A percentile compares a stretch with the other conserved stretches of the same genome.
phyloP scores from a whole-genome alignment of 2,797 vertebrate species.

The Hirundo rustica region DNA sequence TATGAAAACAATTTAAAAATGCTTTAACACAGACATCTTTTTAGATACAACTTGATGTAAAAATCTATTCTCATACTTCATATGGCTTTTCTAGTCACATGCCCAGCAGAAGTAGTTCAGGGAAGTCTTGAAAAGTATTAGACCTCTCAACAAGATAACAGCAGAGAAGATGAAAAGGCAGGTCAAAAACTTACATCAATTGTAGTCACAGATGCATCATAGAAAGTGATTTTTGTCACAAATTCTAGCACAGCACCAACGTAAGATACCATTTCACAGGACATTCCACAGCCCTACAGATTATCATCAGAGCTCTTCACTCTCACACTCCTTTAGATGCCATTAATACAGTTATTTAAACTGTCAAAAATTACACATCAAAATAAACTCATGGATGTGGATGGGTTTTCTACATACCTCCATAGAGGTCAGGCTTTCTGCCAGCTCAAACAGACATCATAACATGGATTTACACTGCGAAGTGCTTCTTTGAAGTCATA shows the following conservation, averaged over 20 bases:
- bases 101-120: background rate
- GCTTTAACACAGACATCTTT: background rate
- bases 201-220: background rate
- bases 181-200: background rate
- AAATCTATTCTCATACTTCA: background rate
- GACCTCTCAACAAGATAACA: background rate
- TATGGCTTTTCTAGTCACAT: background rate
- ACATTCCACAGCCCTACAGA: background rate
- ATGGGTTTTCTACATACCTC: background rate
- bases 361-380: background rate
- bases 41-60: background rate
- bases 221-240: background rate
- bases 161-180: background rate
- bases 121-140: background rate
- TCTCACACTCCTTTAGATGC: background rate
- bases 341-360: background rate
- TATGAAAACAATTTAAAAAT: background rate
- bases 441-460: background rate
- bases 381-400: background rate
- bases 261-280: background rate
- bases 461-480: background rate
- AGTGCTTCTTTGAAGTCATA: constrained; percentile 20
- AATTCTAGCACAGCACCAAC: background rate
- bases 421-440: background rate
- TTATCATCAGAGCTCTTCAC: background rate